Evolutionary conservation across 2,888 invertebrate genomes (phyloP).

Genomic region (Malthinus flaveolus): DNA sequence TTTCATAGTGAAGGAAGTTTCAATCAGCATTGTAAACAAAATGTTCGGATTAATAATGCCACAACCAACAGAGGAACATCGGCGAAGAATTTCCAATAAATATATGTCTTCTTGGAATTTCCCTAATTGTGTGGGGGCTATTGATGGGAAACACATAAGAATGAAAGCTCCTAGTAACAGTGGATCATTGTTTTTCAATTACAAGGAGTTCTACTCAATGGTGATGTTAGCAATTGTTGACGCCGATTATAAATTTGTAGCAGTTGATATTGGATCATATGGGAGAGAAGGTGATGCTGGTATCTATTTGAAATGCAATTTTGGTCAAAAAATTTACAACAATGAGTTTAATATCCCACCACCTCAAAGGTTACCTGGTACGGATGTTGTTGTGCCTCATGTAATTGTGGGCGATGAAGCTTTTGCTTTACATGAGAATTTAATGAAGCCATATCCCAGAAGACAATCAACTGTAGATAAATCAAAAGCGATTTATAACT

Average conservation of each 20-base stretch:
- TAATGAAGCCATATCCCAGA: no score
- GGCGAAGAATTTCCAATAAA: slow-evolving; percentile 28
- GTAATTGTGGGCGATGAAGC: no score
- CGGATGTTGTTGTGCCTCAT: no score
- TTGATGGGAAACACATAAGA: slow-evolving; percentile 38
- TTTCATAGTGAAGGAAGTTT: not conserved
- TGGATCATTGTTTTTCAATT: slow-evolving; percentile 37
- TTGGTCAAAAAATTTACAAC: not conserved
- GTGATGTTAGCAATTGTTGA: slow-evolving; percentile 41
- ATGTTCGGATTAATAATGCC: slow-evolving; percentile 24
- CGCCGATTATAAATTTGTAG: slow-evolving; percentile 38
- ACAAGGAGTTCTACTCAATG: slow-evolving; percentile 27
- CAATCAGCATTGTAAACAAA: not conserved
- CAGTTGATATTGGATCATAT: slow-evolving; percentile 40
- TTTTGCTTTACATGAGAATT: no score
- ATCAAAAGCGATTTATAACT: no score
- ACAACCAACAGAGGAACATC: slow-evolving; percentile 28
- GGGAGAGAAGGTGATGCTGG: slow-evolving; percentile 41
- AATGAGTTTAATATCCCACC: not conserved
- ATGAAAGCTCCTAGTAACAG: slow-evolving; percentile 32
- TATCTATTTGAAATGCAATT: slow-evolving; percentile 28
- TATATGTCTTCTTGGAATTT: slow-evolving; percentile 32
- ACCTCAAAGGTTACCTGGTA: not conserved
- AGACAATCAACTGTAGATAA: no score
- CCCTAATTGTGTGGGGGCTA: slow-evolving; percentile 26